These are phyloP conservation scores for Percopsis transmontana DNA, from an alignment of 2,113 vertebrate genomes.

Conservation along the genomic window DNA sequence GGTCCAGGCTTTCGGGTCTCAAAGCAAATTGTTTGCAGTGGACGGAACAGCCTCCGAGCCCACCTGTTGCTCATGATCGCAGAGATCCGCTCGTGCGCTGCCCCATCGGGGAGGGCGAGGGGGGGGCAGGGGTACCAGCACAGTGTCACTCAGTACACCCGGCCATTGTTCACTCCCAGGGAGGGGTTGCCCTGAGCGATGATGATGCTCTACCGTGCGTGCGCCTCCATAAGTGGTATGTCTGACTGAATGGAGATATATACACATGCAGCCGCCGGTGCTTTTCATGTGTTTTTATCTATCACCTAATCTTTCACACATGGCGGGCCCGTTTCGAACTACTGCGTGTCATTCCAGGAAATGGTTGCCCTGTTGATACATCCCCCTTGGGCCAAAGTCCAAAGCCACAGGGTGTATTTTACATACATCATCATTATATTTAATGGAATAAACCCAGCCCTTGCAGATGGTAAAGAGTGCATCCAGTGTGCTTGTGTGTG, in stretches of 20 bases:
- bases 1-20: constrained; percentile 63
- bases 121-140: neutral
- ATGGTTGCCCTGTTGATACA: constrained; percentile 13
- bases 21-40: constrained; percentile 70
- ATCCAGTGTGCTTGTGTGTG: constrained; percentile 15
- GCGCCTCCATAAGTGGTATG: neutral
- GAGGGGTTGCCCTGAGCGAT: too few relatives aligned
- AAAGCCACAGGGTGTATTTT: constrained; percentile 25
- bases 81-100: constrained; percentile 58
- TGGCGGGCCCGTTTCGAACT: constrained; percentile 21
- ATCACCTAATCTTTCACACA: constrained; percentile 27
- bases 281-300: constrained; percentile 15
- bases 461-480: constrained; percentile 32
- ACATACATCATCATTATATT: constrained; percentile 31
- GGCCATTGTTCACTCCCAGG: too few relatives aligned
- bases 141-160: constrained; percentile 38
- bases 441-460: constrained; percentile 27
- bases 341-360: constrained; percentile 37
- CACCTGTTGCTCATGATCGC: constrained; percentile 74
- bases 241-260: too few relatives aligned
- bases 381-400: constrained; percentile 22
- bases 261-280: too few relatives aligned
- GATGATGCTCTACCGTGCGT: neutral
- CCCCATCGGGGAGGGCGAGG: constrained; percentile 49
- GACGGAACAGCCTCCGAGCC: constrained; percentile 55